Conservation (phyloP, 2,888 invertebrate genomes). For the Plutella xylostella region DNA sequence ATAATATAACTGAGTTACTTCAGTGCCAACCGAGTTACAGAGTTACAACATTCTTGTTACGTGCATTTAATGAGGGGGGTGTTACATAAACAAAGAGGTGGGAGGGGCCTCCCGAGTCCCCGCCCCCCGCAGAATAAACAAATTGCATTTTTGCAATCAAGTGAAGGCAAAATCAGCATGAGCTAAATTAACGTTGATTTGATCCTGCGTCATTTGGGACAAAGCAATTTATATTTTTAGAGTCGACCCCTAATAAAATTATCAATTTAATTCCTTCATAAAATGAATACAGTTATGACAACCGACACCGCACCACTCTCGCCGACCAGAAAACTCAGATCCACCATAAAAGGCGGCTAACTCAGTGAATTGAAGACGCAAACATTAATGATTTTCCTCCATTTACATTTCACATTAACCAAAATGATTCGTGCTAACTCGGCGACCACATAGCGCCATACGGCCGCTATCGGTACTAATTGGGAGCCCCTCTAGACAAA, state of each 20-base stretch:
- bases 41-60: slow-evolving; percentile 37
- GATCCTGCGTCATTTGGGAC: no score
- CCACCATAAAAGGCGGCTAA: slow-evolving; percentile 37
- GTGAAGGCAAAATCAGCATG: no score
- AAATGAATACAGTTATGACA: no score
- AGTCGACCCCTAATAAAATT: no score
- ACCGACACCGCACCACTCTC: no score
- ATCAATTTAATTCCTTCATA: no score
- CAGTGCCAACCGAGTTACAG: no score
- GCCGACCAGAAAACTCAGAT: slow-evolving; percentile 19
- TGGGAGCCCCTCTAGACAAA: slow-evolving; percentile 62
- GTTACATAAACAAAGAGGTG: slow-evolving; percentile 66
- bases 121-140: slow-evolving; percentile 28
- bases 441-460: slow-evolving; percentile 49
- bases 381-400: slow-evolving; percentile 61
- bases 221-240: no score
- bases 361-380: slow-evolving; percentile 41
- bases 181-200: no score
- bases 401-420: slow-evolving; percentile 55
- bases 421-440: slow-evolving; percentile 52
- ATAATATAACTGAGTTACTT: no score
- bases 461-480: slow-evolving; percentile 57
- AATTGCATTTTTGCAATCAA: no score
- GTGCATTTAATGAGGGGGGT: slow-evolving; percentile 51
- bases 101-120: slow-evolving; percentile 57